phyloP scores from a whole-genome alignment of 2,888 invertebrate genomes.

The Alsophila aescularia region DNA sequence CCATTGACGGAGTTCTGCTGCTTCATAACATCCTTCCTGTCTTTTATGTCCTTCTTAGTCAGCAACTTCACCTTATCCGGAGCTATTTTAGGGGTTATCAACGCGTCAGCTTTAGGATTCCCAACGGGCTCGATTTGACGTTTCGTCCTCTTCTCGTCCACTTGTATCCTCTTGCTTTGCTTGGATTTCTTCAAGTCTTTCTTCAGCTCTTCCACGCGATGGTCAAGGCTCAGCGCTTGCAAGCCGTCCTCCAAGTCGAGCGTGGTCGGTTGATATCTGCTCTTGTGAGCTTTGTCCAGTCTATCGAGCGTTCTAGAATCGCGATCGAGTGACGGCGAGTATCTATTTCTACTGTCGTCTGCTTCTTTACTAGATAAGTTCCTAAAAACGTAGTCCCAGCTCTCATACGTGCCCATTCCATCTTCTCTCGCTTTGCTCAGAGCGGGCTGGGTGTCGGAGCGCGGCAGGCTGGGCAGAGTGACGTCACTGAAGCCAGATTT shows the following conservation, averaged over 20 bases:
- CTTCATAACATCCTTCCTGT: constrained; percentile 69
- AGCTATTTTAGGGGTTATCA: constrained; percentile 64
- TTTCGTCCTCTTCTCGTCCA: constrained; percentile 62
- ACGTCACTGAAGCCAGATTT: constrained; percentile 74
- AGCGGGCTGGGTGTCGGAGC: constrained; percentile 78
- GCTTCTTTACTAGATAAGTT: constrained; percentile 90
- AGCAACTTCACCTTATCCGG: constrained; percentile 74
- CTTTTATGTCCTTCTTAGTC: constrained; percentile 73
- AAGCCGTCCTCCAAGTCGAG: constrained; percentile 84
- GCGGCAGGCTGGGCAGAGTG: constrained; percentile 70
- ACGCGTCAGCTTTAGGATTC: constrained; percentile 68
- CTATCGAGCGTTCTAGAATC: constrained; percentile 77
- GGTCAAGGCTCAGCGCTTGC: constrained; percentile 79
- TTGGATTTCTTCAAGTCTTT: constrained; percentile 69
- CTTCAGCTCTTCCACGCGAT: constrained; percentile 79
- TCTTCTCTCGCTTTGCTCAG: constrained; percentile 85
- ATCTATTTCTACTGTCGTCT: constrained; percentile 87
- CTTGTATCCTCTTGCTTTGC: constrained; percentile 59
- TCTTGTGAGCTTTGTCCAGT: constrained; percentile 72
- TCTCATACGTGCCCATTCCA: constrained; percentile 88
- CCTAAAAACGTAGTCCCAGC: constrained; percentile 92
- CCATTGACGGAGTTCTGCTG: constrained; percentile 70
- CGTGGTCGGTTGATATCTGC: constrained; percentile 79
- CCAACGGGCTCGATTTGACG: constrained; percentile 68
- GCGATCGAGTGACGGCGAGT: constrained; percentile 79